Base-by-base conservation (phyloP, 2,797 vertebrate genomes). In the Urocyon cinereoargenteus region DNA sequence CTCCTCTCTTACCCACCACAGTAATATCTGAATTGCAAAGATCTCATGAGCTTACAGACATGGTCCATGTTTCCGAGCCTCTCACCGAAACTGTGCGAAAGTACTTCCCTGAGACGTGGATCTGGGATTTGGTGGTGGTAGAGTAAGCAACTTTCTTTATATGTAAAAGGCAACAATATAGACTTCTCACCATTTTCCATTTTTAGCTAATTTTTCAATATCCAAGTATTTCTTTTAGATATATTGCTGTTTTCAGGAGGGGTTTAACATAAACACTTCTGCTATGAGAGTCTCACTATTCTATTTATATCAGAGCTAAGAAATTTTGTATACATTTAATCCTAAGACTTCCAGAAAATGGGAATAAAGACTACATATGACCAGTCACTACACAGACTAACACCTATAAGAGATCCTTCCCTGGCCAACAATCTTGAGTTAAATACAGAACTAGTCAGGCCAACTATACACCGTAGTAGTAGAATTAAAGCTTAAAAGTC, bases 91-190 rank as follows among this genome's bases (percentile, higher is more conserved):
- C 95, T 14, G 55, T 98, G 16, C 86, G 99, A 61, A 98, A 83
- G 40, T 98, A 98, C 86, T 99, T 99, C 92, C 99, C 99, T 88
- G 99, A 99, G 98, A 99, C 99, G 0, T 99, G 98, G 99, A 98
- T 99, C 91, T 99, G 98, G 98, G 96, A 97, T 87, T 91, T 98
- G 95, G 94, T 98, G 79, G 59, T 66, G 19, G 1, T 97, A 73
- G 87, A 94, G 99, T 99, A 84, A 98, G 99, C 94, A 93, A 14
- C 57, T 87, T 94, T 19, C 6, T 96, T 90, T 40, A 16, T 75
- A 55, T 97, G 88, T 45, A 91, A 93, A 61, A 94, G 26, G 68
- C 28, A 66, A 22, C 59, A 89, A 61, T 40, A 53, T 22, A 73
- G 92, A 94, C 79, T 14, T 13, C 40, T 75, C 8, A 1, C 21